These are phyloP conservation scores for Sphyrna mokarran DNA, from an alignment of 2,113 vertebrate species.

Conservation along the genomic window DNA sequence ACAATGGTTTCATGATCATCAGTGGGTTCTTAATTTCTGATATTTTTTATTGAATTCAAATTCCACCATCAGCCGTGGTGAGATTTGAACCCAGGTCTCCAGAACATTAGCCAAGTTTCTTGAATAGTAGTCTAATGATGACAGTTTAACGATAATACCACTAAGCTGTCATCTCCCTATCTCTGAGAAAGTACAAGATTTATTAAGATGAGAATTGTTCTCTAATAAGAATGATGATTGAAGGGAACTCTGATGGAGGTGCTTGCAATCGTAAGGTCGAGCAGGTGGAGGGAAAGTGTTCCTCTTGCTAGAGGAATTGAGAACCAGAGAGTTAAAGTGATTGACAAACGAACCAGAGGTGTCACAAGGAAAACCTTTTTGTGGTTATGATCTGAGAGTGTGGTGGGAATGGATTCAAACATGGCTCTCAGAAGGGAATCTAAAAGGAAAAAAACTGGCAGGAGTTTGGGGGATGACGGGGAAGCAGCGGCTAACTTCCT, in stretches of 20 bases:
- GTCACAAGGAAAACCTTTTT: not conserved
- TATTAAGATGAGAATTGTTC: not conserved
- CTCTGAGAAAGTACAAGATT: not conserved
- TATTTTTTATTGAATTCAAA: too few species aligned
- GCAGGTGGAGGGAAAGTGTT: not conserved
- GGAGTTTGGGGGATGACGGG: not conserved
- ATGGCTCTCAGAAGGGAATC: not conserved
- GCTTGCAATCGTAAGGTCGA: not conserved
- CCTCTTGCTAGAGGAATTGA: not conserved
- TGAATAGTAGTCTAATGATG: too few species aligned
- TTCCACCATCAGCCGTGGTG: too few species aligned
- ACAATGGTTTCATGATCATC: too few species aligned
- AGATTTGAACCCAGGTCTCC: too few species aligned
- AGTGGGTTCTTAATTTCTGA: too few species aligned
- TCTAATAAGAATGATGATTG: not conserved
- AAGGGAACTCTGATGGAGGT: not conserved
- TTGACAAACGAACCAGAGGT: not conserved
- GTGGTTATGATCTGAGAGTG: not conserved
- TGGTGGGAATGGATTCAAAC: not conserved
- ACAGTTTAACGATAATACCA: too few species aligned
- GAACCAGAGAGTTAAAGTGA: not conserved
- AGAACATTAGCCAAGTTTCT: too few species aligned
- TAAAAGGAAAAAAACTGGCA: not conserved
- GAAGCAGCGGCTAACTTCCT: not conserved
- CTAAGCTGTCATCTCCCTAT: not conserved